phyloP scores from a whole-genome alignment of 2,888 invertebrate species.

The Chaetogeoica ovagalla region DNA sequence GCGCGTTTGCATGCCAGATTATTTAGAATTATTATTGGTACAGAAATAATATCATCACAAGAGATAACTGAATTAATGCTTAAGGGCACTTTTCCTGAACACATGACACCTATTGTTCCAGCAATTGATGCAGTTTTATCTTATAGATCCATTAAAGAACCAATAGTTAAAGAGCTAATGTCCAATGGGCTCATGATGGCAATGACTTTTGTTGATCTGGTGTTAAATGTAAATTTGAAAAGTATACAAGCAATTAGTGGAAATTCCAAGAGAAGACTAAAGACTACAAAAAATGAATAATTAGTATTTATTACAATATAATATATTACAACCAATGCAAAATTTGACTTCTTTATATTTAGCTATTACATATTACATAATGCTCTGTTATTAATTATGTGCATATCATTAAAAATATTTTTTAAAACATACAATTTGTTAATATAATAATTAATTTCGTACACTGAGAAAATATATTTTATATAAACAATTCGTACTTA shows the following conservation, averaged over 20 bases:
- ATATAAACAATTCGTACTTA: too few species aligned
- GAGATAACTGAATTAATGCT: conserved; percentile 46
- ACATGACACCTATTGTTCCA: conserved; percentile 36
- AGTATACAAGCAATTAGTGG: conserved; percentile 38
- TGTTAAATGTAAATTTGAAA: conserved; percentile 39
- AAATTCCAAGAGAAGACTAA: conserved; percentile 16
- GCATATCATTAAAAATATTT: too few species aligned
- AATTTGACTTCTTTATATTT: conserved; percentile 19
- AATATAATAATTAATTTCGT: too few species aligned
- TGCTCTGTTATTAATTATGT: too few species aligned
- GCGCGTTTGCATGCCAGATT: conserved; percentile 46
- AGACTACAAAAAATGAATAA: too few species aligned
- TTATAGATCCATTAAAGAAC: conserved; percentile 31
- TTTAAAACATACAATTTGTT: too few species aligned
- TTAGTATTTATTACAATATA: neutral
- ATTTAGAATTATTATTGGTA: conserved; percentile 47
- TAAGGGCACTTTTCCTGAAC: conserved; percentile 35
- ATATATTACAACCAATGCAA: neutral
- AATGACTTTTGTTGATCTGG: conserved; percentile 36
- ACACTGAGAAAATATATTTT: too few species aligned
- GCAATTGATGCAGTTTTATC: conserved; percentile 30
- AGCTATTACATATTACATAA: neutral
- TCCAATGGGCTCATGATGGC: conserved; percentile 48
- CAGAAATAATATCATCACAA: conserved; percentile 49
- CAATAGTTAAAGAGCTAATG: conserved; percentile 37